phyloP scores from a whole-genome alignment of 2,113 vertebrate species.

The Ceuthmochares aereus region DNA sequence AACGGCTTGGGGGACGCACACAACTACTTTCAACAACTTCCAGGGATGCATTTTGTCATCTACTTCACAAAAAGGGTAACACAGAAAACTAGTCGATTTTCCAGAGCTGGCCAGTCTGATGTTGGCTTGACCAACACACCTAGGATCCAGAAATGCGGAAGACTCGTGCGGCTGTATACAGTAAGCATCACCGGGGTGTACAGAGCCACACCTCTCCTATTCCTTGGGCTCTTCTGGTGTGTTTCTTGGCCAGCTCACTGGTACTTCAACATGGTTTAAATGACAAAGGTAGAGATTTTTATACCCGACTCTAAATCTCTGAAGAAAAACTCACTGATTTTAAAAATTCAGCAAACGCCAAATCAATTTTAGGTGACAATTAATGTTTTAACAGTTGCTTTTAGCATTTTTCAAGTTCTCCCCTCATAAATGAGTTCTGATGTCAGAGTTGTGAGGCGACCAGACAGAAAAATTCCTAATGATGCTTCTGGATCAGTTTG shows the following conservation, averaged over 20 bases:
- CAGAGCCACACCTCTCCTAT: neutral
- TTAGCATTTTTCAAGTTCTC: slow-evolving; percentile 65
- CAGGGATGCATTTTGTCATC: slow-evolving; percentile 8
- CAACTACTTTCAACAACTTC: slow-evolving; percentile 59
- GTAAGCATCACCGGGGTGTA: neutral
- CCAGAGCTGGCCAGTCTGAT: neutral
- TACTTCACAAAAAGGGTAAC: slow-evolving; percentile 41
- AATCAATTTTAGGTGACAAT: slow-evolving; percentile 75
- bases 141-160: neutral
- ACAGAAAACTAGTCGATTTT: slow-evolving; percentile 19
- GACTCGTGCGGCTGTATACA: neutral
- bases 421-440: slow-evolving; percentile 65
- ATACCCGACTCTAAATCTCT: slow-evolving; percentile 64
- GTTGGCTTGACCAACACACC: neutral
- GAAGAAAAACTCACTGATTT: slow-evolving; percentile 62
- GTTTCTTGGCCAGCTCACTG: slow-evolving; percentile 39
- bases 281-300: slow-evolving; percentile 60
- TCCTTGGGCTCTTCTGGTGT: neutral
- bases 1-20: slow-evolving; percentile 33
- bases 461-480: slow-evolving; percentile 77
- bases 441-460: slow-evolving; percentile 71
- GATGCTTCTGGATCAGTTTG: slow-evolving; percentile 92
- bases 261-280: slow-evolving; percentile 65
- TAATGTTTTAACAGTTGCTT: slow-evolving; percentile 71
- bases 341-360: slow-evolving; percentile 72